Percentiles rank a stretch among this genome's conserved stretches.
Conservation (phyloP, 2,888 invertebrate genomes). For the Marasmarcha lunaedactyla region DNA sequence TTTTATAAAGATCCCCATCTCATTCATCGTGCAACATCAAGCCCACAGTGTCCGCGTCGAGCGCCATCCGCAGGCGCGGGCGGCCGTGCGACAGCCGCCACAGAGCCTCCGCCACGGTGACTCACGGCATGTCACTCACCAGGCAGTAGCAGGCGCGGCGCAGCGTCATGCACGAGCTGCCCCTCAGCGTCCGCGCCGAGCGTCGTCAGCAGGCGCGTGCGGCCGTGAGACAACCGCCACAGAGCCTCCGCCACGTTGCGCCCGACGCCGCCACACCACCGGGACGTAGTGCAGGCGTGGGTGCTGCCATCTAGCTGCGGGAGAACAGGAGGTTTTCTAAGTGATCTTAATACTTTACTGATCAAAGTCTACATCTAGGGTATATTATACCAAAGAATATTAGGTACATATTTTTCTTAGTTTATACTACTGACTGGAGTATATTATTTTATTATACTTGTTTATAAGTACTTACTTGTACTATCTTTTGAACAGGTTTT, state of each 20-base stretch:
- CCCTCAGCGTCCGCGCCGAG: conserved; percentile 78
- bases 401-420: too few relatives aligned
- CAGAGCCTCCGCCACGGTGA: conserved; percentile 90
- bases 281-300: conserved; percentile 73
- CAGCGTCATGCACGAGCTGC: conserved; percentile 30
- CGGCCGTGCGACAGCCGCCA: conserved; percentile 76
- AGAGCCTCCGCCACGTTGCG: conserved; percentile 92
- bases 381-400: too few relatives aligned
- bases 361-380: too few relatives aligned
- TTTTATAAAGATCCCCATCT: too few relatives aligned
- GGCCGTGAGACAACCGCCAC: conserved; percentile 75
- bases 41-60: conserved; percentile 78
- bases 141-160: conserved; percentile 43
- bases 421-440: too few relatives aligned
- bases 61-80: conserved; percentile 79
- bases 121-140: too few relatives aligned
- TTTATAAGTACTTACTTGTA: too few relatives aligned
- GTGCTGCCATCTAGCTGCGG: conserved; percentile 86
- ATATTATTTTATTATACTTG: too few relatives aligned
- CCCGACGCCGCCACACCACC: conserved; percentile 89
- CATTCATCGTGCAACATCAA: too few relatives aligned
- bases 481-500: too few relatives aligned
- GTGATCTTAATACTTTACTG: too few relatives aligned
- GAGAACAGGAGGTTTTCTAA: too few relatives aligned
- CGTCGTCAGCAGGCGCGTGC: conserved; percentile 80